phyloP scores from a whole-genome alignment of 2,888 invertebrate species.

The Gibbula magus region DNA sequence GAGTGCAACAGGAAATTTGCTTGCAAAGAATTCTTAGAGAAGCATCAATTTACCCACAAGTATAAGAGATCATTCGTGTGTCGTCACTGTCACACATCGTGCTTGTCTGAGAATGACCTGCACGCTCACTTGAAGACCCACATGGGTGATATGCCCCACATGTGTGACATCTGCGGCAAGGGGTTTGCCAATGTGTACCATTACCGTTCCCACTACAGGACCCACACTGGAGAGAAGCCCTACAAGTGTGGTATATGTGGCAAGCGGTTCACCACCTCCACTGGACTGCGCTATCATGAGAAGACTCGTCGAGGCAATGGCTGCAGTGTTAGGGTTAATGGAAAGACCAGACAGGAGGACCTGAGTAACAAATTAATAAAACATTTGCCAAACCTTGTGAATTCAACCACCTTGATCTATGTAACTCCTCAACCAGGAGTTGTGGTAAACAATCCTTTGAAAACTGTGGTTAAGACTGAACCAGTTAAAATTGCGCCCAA shows the following conservation, averaged over 20 bases:
- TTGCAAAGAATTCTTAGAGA: neutral
- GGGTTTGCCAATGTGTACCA: neutral
- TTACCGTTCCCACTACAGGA: neutral
- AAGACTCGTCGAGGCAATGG: neutral
- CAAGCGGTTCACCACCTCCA: slow-evolving; percentile 6
- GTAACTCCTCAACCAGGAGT: neutral
- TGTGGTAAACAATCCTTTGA: neutral
- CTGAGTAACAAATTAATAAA: neutral
- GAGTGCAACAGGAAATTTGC: neutral
- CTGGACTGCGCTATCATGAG: slow-evolving; percentile 1
- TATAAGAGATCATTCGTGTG: slow-evolving; percentile 15
- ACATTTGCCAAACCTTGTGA: neutral
- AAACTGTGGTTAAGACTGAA: neutral
- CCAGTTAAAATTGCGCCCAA: too few species aligned
- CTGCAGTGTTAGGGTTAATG: neutral
- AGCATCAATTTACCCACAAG: neutral
- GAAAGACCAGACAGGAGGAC: neutral
- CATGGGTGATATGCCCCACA: neutral
- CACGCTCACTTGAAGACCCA: neutral
- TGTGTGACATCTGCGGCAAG: slow-evolving; percentile 12
- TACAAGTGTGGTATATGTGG: slow-evolving; percentile 19
- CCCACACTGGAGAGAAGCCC: slow-evolving; percentile 16
- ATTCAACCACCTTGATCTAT: neutral
- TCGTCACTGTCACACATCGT: neutral
- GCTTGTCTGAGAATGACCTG: neutral